Percentiles rank a stretch among this genome's conserved stretches.
Evolutionary conservation across 1,140 invertebrate species (phyloP).

Genomic region (Drosophila kepulauana): DNA sequence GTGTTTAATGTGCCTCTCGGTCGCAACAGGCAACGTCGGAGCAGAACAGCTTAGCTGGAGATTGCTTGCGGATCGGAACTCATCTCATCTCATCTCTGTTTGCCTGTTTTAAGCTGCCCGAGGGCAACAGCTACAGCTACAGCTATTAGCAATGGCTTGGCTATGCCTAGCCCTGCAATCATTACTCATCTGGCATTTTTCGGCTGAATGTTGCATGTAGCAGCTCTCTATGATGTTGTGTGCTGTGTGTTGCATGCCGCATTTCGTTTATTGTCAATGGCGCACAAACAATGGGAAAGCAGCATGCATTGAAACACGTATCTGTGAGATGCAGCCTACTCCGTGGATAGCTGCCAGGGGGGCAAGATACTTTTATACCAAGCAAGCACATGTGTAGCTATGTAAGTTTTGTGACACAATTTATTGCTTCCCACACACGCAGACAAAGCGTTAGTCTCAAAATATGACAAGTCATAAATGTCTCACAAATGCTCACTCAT

Average conservation of each 20-base stretch:
- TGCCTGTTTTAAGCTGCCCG: conserved; percentile 56
- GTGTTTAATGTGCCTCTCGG: conserved; percentile 32
- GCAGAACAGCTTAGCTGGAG: conserved; percentile 62
- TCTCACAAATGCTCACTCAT: conserved; percentile 50
- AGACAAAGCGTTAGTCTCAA: conserved; percentile 45
- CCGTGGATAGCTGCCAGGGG: conserved; percentile 14
- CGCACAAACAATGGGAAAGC: conserved; percentile 62
- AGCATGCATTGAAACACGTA: conserved; percentile 23
- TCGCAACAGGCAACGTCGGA: conserved; percentile 48
- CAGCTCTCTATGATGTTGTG: conserved; percentile 2
- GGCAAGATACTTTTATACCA: conserved; percentile 27
- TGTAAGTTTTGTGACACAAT: conserved; percentile 63
- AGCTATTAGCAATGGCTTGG: conserved; percentile 65
- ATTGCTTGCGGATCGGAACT: conserved; percentile 47
- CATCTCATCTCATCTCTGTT: conserved; percentile 27
- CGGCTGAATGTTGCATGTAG: conserved; percentile 27
- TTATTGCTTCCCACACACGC: conserved; percentile 75
- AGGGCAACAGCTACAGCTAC: conserved; percentile 38
- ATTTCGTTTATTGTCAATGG: conserved; percentile 69
- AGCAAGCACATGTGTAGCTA: conserved; percentile 36
- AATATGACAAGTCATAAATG: conserved; percentile 81
- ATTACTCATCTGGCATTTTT: conserved; percentile 77
- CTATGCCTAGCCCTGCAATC: conserved; percentile 69
- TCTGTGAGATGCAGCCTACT: conserved; percentile 31
- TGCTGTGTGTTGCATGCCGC: conserved; percentile 17